phyloP scores from a whole-genome alignment of 2,113 vertebrate species.

The Pyrgilauda ruficollis region DNA sequence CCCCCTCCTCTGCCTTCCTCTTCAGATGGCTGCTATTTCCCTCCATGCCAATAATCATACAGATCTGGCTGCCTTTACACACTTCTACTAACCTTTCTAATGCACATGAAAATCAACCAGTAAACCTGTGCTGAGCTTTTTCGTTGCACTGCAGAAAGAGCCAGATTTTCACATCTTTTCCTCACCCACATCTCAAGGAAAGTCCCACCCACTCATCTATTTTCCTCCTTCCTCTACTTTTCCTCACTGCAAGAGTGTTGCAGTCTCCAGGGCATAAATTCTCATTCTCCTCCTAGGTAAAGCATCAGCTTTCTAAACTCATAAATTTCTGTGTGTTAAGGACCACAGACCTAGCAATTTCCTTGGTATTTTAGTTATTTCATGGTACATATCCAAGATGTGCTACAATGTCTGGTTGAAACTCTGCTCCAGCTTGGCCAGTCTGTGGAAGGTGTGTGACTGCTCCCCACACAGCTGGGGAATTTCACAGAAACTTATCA shows the following conservation, averaged over 20 bases:
- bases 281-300: not conserved
- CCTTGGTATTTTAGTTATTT: not conserved
- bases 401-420: not conserved
- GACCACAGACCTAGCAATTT: not conserved
- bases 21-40: not conserved
- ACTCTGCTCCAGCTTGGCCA: not conserved
- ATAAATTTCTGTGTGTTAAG: not conserved
- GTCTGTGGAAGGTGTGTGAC: not conserved
- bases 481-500: not conserved
- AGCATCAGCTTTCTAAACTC: not conserved
- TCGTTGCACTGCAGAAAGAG: not conserved
- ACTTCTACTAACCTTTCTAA: not conserved
- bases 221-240: not conserved
- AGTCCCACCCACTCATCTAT: slow-evolving; percentile 9
- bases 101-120: not conserved
- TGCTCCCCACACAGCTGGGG: not conserved
- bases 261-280: not conserved
- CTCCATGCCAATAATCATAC: not conserved
- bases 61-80: not conserved
- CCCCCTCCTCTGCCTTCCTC: not conserved
- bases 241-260: not conserved
- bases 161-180: not conserved
- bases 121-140: not conserved
- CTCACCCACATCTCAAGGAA: not conserved
- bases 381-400: not conserved